A percentile compares a stretch with the other conserved stretches of the same genome.
Evolutionary conservation across 2,888 invertebrate species (phyloP).

Genomic region (Arrhopalites spinosus): DNA sequence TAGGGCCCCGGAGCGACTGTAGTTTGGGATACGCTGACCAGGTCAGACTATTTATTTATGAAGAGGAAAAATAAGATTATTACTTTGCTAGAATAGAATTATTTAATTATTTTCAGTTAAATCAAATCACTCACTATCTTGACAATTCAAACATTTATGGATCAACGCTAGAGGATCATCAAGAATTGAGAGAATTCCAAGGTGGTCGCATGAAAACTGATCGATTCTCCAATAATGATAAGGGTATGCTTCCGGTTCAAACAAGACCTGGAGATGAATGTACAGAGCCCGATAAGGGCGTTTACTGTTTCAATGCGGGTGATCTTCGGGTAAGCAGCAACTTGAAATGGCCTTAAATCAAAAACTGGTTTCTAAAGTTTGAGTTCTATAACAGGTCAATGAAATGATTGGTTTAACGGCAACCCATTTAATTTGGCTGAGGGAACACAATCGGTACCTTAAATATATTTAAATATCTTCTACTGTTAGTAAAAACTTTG

Average conservation of each 20-base stretch:
- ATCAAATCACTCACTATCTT: constrained; percentile 72
- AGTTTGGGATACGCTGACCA: constrained; percentile 72
- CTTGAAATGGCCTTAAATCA: too few relatives aligned
- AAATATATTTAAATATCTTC: too few relatives aligned
- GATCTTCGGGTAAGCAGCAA: constrained; percentile 42
- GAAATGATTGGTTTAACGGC: constrained; percentile 51
- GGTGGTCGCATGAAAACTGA: constrained; percentile 59
- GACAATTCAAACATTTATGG: constrained; percentile 84
- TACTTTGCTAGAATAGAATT: too few relatives aligned
- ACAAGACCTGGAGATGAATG: constrained; percentile 37
- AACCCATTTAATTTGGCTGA: constrained; percentile 52
- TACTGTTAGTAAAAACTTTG: too few relatives aligned
- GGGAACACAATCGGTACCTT: constrained; percentile 49
- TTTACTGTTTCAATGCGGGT: constrained; percentile 47
- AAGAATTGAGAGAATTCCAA: constrained; percentile 69
- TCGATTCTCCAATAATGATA: not conserved
- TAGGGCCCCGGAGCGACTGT: constrained; percentile 69
- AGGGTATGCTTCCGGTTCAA: constrained; percentile 31
- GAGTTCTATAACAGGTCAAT: constrained; percentile 41
- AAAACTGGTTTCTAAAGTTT: too few relatives aligned
- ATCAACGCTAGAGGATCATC: constrained; percentile 69
- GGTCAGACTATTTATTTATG: too few relatives aligned
- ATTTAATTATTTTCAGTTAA: too few relatives aligned
- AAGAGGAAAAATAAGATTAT: too few relatives aligned
- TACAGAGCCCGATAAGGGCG: constrained; percentile 25